These are phyloP conservation scores for Cartodere bifasciata DNA, from an alignment of 2,888 invertebrate genomes.

Conservation along the genomic window DNA sequence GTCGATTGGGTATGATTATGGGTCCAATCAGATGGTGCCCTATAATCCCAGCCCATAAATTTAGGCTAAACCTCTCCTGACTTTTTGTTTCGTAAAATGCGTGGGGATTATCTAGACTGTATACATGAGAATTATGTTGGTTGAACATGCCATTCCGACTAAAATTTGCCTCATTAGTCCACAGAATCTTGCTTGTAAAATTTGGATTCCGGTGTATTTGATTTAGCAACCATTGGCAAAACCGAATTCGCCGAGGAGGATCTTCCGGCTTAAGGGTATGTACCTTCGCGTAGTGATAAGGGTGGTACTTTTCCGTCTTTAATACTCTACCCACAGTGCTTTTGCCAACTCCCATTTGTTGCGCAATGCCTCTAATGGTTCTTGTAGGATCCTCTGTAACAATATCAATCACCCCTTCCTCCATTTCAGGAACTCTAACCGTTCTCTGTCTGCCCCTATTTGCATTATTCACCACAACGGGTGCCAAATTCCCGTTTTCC, in stretches of 20 bases:
- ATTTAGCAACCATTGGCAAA: constrained; percentile 7
- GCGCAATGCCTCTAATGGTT: no score
- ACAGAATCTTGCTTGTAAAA: constrained; percentile 8
- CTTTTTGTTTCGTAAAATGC: constrained; percentile 4
- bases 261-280: neutral
- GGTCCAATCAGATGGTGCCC: constrained; percentile 8
- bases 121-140: constrained; percentile 7
- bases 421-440: no score
- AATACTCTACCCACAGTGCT: constrained; percentile 1
- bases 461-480: no score
- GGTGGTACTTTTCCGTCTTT: constrained; percentile 3
- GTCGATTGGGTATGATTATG: constrained; percentile 6
- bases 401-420: no score
- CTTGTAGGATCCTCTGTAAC: no score
- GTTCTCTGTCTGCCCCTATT: no score
- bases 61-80: constrained; percentile 6
- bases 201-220: constrained; percentile 7
- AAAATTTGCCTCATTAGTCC: constrained; percentile 9
- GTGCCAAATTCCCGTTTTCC: no score
- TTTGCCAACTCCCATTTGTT: neutral
- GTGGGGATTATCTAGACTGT: constrained; percentile 7
- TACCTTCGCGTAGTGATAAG: constrained; percentile 5
- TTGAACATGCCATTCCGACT: constrained; percentile 6
- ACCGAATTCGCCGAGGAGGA: neutral
- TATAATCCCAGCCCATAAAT: constrained; percentile 9